A percentile compares a stretch with the other conserved stretches of the same genome.
Evolutionary conservation across 2,888 invertebrate genomes (phyloP).

Genomic region (Tenthredo livida): DNA sequence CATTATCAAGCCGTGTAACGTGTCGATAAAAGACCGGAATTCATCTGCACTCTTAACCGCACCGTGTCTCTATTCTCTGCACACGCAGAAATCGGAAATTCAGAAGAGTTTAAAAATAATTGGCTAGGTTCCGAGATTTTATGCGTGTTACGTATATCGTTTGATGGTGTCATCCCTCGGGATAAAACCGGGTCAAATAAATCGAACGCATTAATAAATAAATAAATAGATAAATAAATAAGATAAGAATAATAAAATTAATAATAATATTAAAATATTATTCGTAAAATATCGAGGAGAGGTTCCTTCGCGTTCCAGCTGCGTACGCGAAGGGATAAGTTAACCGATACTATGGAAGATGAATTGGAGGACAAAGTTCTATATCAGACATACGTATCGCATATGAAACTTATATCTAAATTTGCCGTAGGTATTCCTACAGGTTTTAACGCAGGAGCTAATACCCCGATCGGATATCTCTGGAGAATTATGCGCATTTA

Average conservation of each 20-base stretch:
- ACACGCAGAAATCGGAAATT: neutral
- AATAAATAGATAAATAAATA: neutral
- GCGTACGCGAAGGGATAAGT: neutral
- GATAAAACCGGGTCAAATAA: neutral
- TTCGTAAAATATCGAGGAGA: neutral
- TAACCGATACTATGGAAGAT: constrained; percentile 88
- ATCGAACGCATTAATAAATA: neutral
- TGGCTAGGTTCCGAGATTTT: constrained; percentile 39
- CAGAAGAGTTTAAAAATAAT: constrained; percentile 37
- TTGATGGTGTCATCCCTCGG: constrained; percentile 24
- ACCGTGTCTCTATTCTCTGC: neutral
- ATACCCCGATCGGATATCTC: constrained; percentile 87
- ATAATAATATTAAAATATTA: neutral
- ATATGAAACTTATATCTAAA: constrained; percentile 91
- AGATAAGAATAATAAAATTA: neutral
- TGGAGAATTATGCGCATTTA: constrained; percentile 90
- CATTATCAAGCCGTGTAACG: neutral
- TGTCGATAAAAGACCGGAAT: too few species aligned
- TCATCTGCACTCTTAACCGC: too few species aligned
- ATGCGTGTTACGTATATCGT: constrained; percentile 9
- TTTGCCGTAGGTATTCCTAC: constrained; percentile 86
- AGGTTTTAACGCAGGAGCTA: constrained; percentile 78
- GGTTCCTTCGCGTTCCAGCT: constrained; percentile 20
- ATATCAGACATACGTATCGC: constrained; percentile 92
- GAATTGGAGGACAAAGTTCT: constrained; percentile 93